A percentile compares a stretch with the other conserved stretches of the same genome.
Conservation (phyloP, 2,113 vertebrate species). For the Tiliqua scincoides region DNA sequence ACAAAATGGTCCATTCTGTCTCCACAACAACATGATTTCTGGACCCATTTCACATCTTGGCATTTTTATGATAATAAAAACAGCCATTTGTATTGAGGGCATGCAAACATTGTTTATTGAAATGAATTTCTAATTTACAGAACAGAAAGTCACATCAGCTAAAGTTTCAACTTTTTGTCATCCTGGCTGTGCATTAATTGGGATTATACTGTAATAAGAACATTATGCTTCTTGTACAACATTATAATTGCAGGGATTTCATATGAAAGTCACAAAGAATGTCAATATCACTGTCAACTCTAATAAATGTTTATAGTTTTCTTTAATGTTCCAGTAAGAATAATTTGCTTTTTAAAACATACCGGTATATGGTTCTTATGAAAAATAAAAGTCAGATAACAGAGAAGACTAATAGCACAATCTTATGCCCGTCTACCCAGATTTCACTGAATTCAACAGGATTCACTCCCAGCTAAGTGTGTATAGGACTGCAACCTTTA, state of each 20-base stretch:
- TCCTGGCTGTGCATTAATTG: neutral
- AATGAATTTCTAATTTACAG: neutral
- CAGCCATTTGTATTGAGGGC: neutral
- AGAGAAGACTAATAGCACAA: neutral
- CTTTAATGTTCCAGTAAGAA: neutral
- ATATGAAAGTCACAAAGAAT: neutral
- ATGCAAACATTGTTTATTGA: neutral
- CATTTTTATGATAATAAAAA: neutral
- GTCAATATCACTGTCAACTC: neutral
- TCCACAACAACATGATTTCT: neutral
- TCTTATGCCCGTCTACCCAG: no score
- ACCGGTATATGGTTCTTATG: neutral
- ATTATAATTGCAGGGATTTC: slow-evolving; percentile 17
- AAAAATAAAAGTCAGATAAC: neutral
- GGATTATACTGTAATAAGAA: neutral
- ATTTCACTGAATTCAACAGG: no score
- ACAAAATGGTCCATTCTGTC: neutral
- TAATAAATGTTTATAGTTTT: neutral
- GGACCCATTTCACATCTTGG: neutral
- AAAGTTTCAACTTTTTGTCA: neutral
- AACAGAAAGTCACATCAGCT: neutral
- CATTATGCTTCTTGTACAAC: neutral
- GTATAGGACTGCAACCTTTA: no score
- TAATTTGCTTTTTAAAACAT: neutral
- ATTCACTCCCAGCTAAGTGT: no score